Evolutionary conservation across 2,113 vertebrate species (phyloP).

Genomic region (Megaceryle torquata): DNA sequence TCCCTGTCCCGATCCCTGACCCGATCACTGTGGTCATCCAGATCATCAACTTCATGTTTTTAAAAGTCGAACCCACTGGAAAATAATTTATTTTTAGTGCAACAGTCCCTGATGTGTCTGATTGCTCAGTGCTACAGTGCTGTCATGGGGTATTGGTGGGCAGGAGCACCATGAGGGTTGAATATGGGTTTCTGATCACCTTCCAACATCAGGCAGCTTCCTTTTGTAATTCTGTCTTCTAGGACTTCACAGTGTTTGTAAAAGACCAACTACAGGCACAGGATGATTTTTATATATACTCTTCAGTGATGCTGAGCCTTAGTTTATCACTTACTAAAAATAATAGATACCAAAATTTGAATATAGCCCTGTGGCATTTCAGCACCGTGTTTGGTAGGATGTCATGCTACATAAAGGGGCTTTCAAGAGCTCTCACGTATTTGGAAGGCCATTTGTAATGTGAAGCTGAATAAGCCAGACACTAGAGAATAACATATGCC

Average conservation of each 20-base stretch:
- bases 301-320: neutral
- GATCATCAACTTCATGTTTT: neutral
- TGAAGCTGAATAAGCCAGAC: neutral
- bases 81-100: neutral
- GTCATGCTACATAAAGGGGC: neutral
- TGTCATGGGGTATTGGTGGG: neutral
- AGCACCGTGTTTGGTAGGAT: neutral
- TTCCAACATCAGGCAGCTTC: neutral
- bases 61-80: neutral
- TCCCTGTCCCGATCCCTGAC: neutral
- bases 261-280: neutral
- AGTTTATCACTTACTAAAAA: neutral
- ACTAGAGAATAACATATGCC: constrained; percentile 13
- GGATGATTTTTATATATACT: neutral
- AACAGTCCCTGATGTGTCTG: neutral
- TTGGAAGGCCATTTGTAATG: constrained; percentile 11
- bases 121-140: neutral
- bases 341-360: neutral
- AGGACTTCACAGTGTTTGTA: neutral
- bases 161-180: fast-evolving
- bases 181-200: neutral
- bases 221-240: neutral
- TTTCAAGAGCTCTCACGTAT: neutral
- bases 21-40: neutral
- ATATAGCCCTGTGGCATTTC: neutral